phyloP scores from a whole-genome alignment of 2,113 vertebrate genomes.

The Barnardius zonarius region DNA sequence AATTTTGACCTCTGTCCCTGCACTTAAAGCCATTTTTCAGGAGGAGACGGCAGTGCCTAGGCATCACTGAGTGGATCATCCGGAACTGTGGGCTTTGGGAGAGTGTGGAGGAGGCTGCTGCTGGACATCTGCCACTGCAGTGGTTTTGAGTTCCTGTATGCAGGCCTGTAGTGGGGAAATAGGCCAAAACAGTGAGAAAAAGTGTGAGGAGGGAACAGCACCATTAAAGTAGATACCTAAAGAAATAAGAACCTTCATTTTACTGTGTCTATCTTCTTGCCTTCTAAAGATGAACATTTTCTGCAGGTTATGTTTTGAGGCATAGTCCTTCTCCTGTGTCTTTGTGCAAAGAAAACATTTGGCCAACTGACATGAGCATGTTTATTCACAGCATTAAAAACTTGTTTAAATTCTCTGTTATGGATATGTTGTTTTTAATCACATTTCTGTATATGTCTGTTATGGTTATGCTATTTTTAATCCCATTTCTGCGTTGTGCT shows the following conservation, averaged over 20 bases:
- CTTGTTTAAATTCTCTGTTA: not conserved
- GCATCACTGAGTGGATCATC: not conserved
- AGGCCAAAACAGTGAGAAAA: not conserved
- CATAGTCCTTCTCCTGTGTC: not conserved
- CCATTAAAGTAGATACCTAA: not conserved
- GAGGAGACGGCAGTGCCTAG: accelerated
- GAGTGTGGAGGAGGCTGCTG: not conserved
- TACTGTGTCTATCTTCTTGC: not conserved
- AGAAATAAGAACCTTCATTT: not conserved
- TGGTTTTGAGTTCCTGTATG: not conserved
- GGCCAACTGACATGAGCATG: not conserved
- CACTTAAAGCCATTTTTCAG: not conserved
- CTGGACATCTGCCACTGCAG: not conserved
- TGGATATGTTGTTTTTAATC: not conserved
- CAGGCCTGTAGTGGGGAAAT: not conserved
- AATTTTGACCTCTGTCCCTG: not conserved
- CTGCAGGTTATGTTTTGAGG: not conserved
- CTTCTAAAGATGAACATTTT: not conserved
- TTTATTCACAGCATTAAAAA: not conserved
- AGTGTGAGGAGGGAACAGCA: not conserved
- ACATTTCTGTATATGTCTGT: not conserved
- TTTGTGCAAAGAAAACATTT: not conserved
- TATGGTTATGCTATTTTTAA: not conserved
- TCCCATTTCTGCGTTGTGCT: not conserved
- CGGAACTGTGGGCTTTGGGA: not conserved